Conservation (phyloP, 2,888 invertebrate species). For the Cynaeus angustus region DNA sequence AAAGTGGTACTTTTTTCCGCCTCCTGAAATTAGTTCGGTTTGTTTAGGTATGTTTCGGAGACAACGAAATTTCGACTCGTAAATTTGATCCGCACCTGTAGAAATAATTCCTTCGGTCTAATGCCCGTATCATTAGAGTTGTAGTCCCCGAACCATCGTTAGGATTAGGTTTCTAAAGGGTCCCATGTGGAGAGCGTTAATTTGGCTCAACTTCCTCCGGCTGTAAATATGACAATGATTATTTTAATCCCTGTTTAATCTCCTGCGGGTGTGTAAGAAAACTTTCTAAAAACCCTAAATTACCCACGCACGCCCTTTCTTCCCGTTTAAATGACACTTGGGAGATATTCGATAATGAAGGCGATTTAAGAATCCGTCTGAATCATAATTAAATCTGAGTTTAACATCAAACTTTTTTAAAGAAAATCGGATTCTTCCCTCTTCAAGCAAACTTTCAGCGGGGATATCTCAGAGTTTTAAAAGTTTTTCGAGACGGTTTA, state of each 20-base stretch:
- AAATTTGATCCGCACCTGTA: conserved; percentile 11
- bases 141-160: conserved; percentile 35
- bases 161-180: conserved; percentile 54
- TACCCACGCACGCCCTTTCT: conserved; percentile 21
- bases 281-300: conserved; percentile 23
- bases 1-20: conserved; percentile 17
- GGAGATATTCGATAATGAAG: conserved; percentile 45
- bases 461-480: conserved; percentile 50
- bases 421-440: conserved; percentile 40
- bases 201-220: conserved; percentile 38
- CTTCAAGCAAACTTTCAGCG: conserved; percentile 32
- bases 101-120: conserved; percentile 28
- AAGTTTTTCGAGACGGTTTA: conserved; percentile 54
- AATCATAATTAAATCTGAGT: conserved; percentile 56
- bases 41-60: conserved; percentile 2
- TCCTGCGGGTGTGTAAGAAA: conserved; percentile 3
- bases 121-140: conserved; percentile 44
- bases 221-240: conserved; percentile 48
- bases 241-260: conserved; percentile 46
- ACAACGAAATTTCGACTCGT: not conserved
- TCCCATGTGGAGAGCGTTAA: conserved; percentile 56
- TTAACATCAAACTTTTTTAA: conserved; percentile 52
- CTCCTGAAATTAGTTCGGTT: conserved; percentile 16
- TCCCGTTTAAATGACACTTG: conserved; percentile 33
- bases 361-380: conserved; percentile 46